A percentile compares a stretch with the other conserved stretches of the same genome.
These are phyloP conservation scores for Serinus canaria DNA, from an alignment of 2,113 vertebrate genomes.

Conservation along the genomic window DNA sequence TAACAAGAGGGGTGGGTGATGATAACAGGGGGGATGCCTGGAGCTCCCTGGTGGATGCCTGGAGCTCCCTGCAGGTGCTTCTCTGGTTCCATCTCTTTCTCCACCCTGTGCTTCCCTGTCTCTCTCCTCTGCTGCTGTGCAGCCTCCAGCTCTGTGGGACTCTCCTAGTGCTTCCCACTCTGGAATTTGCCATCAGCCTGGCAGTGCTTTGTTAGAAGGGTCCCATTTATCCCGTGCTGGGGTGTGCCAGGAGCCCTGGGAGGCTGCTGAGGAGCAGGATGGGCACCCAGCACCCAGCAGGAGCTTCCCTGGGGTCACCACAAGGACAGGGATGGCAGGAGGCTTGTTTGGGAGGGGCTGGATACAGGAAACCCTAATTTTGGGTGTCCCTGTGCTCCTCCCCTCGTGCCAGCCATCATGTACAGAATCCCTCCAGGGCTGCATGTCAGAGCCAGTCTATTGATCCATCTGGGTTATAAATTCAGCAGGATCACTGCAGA, in stretches of 20 bases:
- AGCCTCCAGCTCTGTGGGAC: background rate
- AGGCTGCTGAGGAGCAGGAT: background rate
- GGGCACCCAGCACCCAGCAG: background rate
- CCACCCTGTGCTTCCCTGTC: background rate
- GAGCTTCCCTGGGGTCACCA: background rate
- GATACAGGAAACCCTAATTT: rapidly evolving
- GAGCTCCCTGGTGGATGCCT: background rate
- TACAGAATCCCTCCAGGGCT: background rate
- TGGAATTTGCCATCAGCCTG: background rate
- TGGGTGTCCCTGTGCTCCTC: background rate
- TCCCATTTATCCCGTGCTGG: background rate
- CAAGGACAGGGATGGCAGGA: background rate
- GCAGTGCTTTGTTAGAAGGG: background rate
- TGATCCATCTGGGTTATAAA: background rate
- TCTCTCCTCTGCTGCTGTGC: background rate
- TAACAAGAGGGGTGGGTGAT: too few species aligned
- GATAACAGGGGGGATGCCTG: background rate
- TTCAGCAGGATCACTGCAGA: background rate
- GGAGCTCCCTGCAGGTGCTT: background rate
- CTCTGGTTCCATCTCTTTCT: background rate
- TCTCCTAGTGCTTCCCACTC: background rate
- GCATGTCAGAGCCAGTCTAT: rapidly evolving
- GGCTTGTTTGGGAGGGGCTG: rapidly evolving
- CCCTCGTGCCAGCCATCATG: background rate
- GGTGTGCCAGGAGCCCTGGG: rapidly evolving